These are phyloP conservation scores for Musca domestica DNA, from an alignment of 1,140 invertebrate species.

Conservation along the genomic window DNA sequence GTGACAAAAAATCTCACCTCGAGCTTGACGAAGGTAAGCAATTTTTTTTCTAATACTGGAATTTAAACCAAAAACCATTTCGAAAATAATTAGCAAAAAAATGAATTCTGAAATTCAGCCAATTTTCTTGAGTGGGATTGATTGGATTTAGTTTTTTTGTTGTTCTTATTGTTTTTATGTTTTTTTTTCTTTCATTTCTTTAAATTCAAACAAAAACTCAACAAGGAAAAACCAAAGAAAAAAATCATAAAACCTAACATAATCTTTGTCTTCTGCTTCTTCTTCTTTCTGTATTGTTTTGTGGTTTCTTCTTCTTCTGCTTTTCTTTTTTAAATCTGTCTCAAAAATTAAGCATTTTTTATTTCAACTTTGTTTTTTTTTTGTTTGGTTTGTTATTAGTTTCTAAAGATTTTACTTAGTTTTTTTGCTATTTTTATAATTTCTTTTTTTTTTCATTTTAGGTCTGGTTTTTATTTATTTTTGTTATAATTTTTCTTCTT, in stretches of 20 bases:
- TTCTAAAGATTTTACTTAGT: slow-evolving; percentile 6
- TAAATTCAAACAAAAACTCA: not conserved
- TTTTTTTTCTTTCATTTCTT: no score
- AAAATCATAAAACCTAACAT: slow-evolving; percentile 20
- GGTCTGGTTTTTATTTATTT: slow-evolving; percentile 12
- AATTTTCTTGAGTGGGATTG: not conserved
- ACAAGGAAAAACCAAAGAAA: not conserved
- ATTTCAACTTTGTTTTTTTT: slow-evolving; percentile 33
- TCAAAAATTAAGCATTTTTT: slow-evolving; percentile 22
- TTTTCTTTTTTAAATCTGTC: slow-evolving; percentile 21
- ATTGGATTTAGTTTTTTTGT: no score
- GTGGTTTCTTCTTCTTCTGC: slow-evolving; percentile 30
- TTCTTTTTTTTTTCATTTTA: slow-evolving; percentile 7
- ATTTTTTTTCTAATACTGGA: no score
- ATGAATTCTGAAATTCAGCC: slow-evolving; percentile 30
- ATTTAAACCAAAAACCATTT: slow-evolving; percentile 2
- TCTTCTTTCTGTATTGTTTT: slow-evolving; percentile 16
- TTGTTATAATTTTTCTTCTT: slow-evolving; percentile 20
- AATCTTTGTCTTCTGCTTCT: slow-evolving; percentile 31
- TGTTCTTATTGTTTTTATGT: no score
- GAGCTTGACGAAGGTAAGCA: no score
- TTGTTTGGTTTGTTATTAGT: slow-evolving; percentile 35
- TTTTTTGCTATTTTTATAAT: slow-evolving; percentile 23
- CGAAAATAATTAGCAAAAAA: slow-evolving; percentile 26
- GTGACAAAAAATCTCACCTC: no score